Base-by-base conservation (phyloP, 2,888 invertebrate genomes). In the Tetragonisca angustula region DNA sequence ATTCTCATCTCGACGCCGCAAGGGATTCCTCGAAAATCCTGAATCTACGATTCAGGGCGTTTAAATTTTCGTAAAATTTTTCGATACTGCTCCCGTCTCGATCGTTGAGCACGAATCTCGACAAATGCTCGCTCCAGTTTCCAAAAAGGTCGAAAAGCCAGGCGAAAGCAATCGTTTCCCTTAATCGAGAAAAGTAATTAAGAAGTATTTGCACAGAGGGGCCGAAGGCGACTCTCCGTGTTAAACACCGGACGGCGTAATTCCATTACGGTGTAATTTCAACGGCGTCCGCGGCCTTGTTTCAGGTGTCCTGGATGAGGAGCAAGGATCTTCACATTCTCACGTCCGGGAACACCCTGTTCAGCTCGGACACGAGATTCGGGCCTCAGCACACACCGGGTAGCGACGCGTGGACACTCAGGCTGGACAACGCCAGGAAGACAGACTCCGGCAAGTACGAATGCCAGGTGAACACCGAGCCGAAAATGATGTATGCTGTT, bases 381-480 rank as follows among this genome's bases (percentile, higher is more conserved):
- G 95, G 96, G 61, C 95, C 96, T 9, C 95, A 95, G 64, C 95
- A 95, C 89, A 94, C 95, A 68, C 94, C 94, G 49, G 94, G 94
- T 71, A 95, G 95, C 84, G 95, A 95, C 81, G 95, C 96, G 83
- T 96, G 96, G 95, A 95, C 96, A 79, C 95, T 97, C 89, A 95
- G 95, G 90, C 95, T 97, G 87, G 95, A 95, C 88, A 95, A 95
- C n/a, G 95, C 96, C 83, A 96, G 95, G 83, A 92, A 94, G 75
- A 91, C 95, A 36, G 97, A 97, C 94, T 95, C 96, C 4, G 97
- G 97, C 84, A 95, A 96, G 87, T 97, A 97, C 95, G 97, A 97
- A 95, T 97, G 97, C 92, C 97, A 97, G 95, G 96, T 97, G 91
- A 97, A 97, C 95, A 97, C 97, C 1, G 97, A 97, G 91, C 97